phyloP scores from a whole-genome alignment of 2,113 vertebrate species.

The Apeltes quadracus region DNA sequence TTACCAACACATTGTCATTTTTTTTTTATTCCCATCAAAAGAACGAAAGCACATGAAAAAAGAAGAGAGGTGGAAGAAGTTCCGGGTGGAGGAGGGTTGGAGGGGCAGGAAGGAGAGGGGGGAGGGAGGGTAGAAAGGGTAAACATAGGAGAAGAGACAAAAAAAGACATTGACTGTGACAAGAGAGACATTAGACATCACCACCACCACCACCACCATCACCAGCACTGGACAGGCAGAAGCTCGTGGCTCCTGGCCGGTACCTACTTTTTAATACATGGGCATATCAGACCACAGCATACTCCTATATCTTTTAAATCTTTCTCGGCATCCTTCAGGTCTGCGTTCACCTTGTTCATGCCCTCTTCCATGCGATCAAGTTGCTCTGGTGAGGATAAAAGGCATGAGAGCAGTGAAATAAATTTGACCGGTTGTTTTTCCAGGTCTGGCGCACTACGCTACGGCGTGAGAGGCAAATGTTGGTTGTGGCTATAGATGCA shows the following conservation, averaged over 20 bases:
- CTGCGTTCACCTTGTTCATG: conserved; percentile 99
- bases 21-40: conserved; percentile 78
- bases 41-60: conserved; percentile 97
- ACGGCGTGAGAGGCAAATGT: conserved; percentile 46
- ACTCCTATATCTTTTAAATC: conserved; percentile 99
- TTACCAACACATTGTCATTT: conserved; percentile 90
- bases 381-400: conserved; percentile 99
- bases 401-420: conserved; percentile 96
- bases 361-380: conserved; percentile 98
- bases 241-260: conserved; percentile 85
- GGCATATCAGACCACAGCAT: conserved; percentile 99
- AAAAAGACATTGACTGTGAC: conserved; percentile 98
- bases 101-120: conserved; percentile 77
- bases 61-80: conserved; percentile 84
- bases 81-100: conserved; percentile 78
- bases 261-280: conserved; percentile 99
- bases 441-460: conserved; percentile 55
- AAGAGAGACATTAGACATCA: conserved; percentile 81
- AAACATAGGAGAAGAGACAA: conserved; percentile 94
- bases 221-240: conserved; percentile 87
- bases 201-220: conserved; percentile 73
- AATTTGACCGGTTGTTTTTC: conserved; percentile 80
- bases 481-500: conserved; percentile 27
- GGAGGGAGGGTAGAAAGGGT: conserved; percentile 82
- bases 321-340: conserved; percentile 99